Evolutionary conservation across 2,888 invertebrate genomes (phyloP).

Genomic region (Gisinianus flammeolus): DNA sequence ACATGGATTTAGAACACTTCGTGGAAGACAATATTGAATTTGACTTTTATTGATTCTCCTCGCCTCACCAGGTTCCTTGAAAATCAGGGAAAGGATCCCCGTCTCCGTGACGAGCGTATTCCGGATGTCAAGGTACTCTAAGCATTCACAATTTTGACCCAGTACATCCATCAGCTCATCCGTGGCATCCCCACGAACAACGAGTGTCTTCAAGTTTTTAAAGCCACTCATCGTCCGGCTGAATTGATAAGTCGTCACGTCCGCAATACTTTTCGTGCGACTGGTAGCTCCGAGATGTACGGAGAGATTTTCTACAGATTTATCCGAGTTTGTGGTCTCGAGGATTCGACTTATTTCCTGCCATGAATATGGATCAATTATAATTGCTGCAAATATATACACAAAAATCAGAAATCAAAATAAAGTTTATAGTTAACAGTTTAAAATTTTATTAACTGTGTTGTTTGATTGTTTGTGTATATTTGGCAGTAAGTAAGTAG

Average conservation of each 20-base stretch:
- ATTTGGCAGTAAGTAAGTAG: not conserved
- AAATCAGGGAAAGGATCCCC: constrained; percentile 46
- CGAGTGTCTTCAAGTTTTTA: constrained; percentile 43
- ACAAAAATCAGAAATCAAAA: no score
- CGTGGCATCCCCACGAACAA: constrained; percentile 46
- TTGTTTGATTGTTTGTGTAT: not conserved
- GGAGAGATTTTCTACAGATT: constrained; percentile 42
- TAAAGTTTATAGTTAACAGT: not conserved
- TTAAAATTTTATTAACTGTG: not conserved
- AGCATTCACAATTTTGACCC: constrained; percentile 44
- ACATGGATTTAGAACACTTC: constrained; percentile 18
- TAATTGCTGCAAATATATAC: constrained; percentile 29
- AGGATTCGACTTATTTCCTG: constrained; percentile 44
- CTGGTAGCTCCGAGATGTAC: constrained; percentile 33
- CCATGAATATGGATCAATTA: constrained; percentile 48
- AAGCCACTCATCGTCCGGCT: constrained; percentile 42
- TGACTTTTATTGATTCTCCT: constrained; percentile 33
- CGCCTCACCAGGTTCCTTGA: constrained; percentile 34
- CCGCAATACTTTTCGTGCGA: not conserved
- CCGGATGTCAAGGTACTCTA: constrained; percentile 53
- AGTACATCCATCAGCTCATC: constrained; percentile 47
- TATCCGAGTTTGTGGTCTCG: constrained; percentile 30
- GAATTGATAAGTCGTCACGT: not conserved
- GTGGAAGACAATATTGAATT: not conserved
- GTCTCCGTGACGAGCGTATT: constrained; percentile 44